Evolutionary conservation across 1,140 invertebrate species (phyloP), one percentile per base, ranked within the genome.

Genomic region (Colletes gigas): DNA sequence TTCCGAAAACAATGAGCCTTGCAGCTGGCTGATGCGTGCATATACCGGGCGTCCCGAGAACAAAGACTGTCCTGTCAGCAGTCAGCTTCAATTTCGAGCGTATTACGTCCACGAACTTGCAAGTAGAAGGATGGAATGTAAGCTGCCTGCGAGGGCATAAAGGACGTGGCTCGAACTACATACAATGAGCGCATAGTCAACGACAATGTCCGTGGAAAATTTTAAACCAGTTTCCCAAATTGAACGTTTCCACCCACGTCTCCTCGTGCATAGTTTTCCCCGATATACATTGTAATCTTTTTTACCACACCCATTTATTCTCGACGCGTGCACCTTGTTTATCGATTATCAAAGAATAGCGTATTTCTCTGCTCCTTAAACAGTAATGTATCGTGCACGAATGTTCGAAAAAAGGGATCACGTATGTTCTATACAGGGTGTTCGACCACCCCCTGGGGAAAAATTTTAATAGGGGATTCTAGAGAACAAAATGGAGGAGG

Each of bases 31-130:
- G 79, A 85, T 81, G 82, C 44, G 73, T 62, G 30, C 54, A 52
- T 81, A 83, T 83, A 78, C 76, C 71, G 78, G 57, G 67, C 59
- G 68, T 79, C 12, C 82, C 30, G 67, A 59, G 82, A 84, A 85
- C 83, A 85, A 85, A 73, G 83, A 78, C 79, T 41, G 72, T 62
- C 68, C 83, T 84, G 83, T 77, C 78, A 85, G 83, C 72, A 79
- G 83, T 81, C 78, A 85, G 82, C 60, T 77, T 81, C 78, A 85
- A 85, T 84, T 81, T 85, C 72, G 79, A 81, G 39, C 72, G 83
- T 80, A 85, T 85, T 70, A 70, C 78, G 65, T 84, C 71, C 63
- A 63, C 78, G 72, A 70, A 84, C 55, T 84, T 65, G 57, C 54
- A 60, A 81, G 79, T 84, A 84, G 67, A 80, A 84, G 72, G 69